These are phyloP conservation scores for Triplophysa rosa DNA, from an alignment of 2,113 vertebrate genomes.

Conservation along the genomic window DNA sequence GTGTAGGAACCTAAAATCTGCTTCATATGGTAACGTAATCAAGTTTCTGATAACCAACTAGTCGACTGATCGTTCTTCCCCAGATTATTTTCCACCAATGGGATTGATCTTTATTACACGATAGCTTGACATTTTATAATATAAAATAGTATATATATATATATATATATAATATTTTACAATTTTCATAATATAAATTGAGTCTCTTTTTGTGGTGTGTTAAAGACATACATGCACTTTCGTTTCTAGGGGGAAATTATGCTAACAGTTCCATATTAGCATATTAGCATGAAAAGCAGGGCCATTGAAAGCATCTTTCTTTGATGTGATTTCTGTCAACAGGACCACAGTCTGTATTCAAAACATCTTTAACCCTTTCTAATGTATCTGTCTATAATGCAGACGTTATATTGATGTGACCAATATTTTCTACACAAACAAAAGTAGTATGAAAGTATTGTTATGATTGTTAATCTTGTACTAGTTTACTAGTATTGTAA, in stretches of 20 bases:
- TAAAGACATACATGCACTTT: slow-evolving; percentile 58
- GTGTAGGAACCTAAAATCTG: slow-evolving; percentile 29
- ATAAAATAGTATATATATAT: too few species aligned
- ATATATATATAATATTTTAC: too few species aligned
- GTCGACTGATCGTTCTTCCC: too few species aligned
- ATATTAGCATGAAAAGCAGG: slow-evolving; percentile 68
- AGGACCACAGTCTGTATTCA: not conserved
- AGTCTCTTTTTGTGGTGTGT: not conserved
- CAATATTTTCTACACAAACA: not conserved
- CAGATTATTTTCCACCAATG: too few species aligned
- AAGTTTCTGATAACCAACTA: too few species aligned
- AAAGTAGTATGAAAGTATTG: not conserved
- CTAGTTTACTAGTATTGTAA: too few species aligned
- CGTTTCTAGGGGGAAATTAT: slow-evolving; percentile 69
- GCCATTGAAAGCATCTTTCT: slow-evolving; percentile 47
- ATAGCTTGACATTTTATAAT: not conserved
- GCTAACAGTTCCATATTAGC: slow-evolving; percentile 72
- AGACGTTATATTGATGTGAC: not conserved
- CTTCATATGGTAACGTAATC: not conserved
- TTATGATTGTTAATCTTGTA: too few species aligned
- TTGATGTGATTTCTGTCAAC: slow-evolving; percentile 51
- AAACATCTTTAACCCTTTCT: slow-evolving; percentile 6
- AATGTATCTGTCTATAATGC: not conserved
- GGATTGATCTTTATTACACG: too few species aligned
- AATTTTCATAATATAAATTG: not conserved